Evolutionary conservation across 2,113 vertebrate species (phyloP), one percentile per base, ranked within the genome.

Genomic region (Poeciliopsis retropinna): DNA sequence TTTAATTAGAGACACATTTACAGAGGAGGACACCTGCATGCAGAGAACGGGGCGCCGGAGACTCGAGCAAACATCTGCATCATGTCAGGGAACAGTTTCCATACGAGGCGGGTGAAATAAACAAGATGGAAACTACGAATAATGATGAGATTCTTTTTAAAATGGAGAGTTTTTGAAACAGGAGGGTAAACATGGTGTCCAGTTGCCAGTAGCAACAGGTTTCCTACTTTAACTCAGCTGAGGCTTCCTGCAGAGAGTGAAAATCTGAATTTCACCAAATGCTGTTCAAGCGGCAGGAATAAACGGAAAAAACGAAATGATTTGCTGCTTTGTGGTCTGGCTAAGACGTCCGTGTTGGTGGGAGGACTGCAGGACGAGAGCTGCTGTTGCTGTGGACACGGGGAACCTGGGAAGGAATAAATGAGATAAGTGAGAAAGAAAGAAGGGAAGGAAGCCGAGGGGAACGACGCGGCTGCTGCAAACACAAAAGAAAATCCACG

Each of bases 401-500:
- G 64, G 10, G 85, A 79, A 91, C 92, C 90, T 92, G 80, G 86
- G 88, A 76, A 89, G 88, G 89, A 86, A 92, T 81, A 92, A 67
- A 91, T 80, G 70, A 80, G 79, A 88, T 76, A 73, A 80, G 80
- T 91, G 88, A 91, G 85, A 80, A 72, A 37, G 34, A 37, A 37
- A 34, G 34, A 34, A 34, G 9, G 9, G 9, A 34, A 37, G 34
- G 34, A 37, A 41, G 70, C 67, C 57, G 73, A 71, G 41, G 60
- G 27, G 12, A 63, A 37, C 10, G 34, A 12, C 34, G 34, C 34
- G 10, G 34, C 34, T 37, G 34, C 34, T 37, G 34, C 34, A 34
- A 34, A 34, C 34, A 34, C 34, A 34, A 10, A 9, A 32, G 7
- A 34, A 34, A 3, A 19, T 65, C n/a, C 37, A 37, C 34, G 19